Conservation (phyloP, 2,888 invertebrate species). For the Therioaphis trifolii region DNA sequence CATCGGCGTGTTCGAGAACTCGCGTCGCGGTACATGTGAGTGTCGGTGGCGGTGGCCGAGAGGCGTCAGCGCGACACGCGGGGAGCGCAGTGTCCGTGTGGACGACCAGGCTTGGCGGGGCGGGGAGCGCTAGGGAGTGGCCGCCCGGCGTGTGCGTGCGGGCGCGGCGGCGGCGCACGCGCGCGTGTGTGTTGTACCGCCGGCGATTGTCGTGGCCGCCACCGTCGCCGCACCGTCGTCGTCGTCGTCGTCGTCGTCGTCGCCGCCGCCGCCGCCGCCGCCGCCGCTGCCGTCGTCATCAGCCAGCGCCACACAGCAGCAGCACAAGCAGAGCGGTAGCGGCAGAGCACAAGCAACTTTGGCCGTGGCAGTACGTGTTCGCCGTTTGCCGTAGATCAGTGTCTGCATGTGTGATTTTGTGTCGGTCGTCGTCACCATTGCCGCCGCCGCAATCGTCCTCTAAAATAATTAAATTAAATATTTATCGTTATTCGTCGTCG, state of each 20-base stretch:
- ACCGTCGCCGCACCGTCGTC: slow-evolving; percentile 28
- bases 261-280: background rate
- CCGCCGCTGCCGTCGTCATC: slow-evolving; percentile 4
- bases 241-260: slow-evolving; percentile 8
- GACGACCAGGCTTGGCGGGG: background rate
- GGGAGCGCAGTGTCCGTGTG: background rate
- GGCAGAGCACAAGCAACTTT: slow-evolving; percentile 31
- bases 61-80: background rate
- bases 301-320: slow-evolving; percentile 33
- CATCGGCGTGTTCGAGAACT: background rate
- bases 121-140: slow-evolving; percentile 43
- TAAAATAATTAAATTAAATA: slow-evolving; percentile 1
- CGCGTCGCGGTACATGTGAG: slow-evolving; percentile 21
- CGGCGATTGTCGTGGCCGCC: slow-evolving; percentile 29
- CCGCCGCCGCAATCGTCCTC: background rate
- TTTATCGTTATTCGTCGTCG: background rate
- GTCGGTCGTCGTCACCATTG: background rate
- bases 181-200: slow-evolving; percentile 12
- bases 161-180: background rate
- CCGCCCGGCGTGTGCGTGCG: slow-evolving; percentile 20
- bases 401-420: slow-evolving; percentile 5
- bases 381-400: slow-evolving; percentile 38
- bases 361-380: slow-evolving; percentile 20
- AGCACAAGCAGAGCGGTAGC: background rate
- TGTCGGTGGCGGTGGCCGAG: slow-evolving; percentile 6